Evolutionary conservation across 2,888 invertebrate species (phyloP), one percentile per base, ranked within the genome.

Genomic region (Arrhopalites spinosus): DNA sequence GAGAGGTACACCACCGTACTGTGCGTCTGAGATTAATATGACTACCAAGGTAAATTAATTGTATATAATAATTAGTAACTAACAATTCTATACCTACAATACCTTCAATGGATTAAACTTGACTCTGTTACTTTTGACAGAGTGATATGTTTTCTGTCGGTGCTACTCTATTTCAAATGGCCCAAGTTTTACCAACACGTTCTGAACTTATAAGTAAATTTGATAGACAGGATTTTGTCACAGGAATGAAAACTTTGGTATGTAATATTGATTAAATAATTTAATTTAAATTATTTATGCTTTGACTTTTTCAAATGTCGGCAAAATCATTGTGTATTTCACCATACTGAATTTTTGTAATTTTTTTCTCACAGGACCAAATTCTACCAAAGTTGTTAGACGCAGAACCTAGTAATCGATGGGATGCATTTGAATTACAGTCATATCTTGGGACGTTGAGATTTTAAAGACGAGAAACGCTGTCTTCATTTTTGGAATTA

Each of bases 121-220:
- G n/a, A n/a, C n/a, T n/a, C n/a, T n/a, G n/a, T n/a, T n/a, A n/a
- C n/a, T 27, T 43, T 71, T 23, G 3, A n/a, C 20, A 77, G 78
- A 78, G 78, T 29, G 78, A 78, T 29, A 25, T 78, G 2, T 78
- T 63, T 47, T 78, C 78, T 17, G 53, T 73, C 59, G 78, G 75
- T 23, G 73, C 76, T 2, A 69, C 70, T 25, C 20, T 78, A n/a
- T 70, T 78, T 53, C 73, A 78, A 63, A 66, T 78, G 15, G 45
- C 69, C 20, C 45, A 67, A 5, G 50, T n/a, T 8, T 50, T 75
- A 45, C 15, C 23, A 1, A 78, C 78, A 0, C 53, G 50, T 8
- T 30, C 73, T 15, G 75, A 75, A 27, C 67, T 73, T 13, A 23
- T 29, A 25, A 64, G 5, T 8, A 27, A 66, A 70, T 47, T 77